Base-by-base conservation (phyloP, 2,113 vertebrate genomes). In the Neomonachus schauinslandi region DNA sequence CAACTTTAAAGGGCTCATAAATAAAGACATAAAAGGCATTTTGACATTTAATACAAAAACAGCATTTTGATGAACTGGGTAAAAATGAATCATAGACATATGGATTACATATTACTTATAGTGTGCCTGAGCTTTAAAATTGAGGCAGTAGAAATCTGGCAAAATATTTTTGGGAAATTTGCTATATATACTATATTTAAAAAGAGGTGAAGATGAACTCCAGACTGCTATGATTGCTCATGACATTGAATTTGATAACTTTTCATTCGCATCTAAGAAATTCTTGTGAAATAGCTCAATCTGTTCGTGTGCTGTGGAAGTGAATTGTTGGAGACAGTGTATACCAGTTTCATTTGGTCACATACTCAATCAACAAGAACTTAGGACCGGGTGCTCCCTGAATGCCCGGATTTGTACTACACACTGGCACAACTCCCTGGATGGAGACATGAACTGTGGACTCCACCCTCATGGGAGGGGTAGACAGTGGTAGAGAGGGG, bases 31-130 rank as follows among this genome's bases (percentile, higher is more conserved):
- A 98, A 98, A 98, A 97, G 97, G 97, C 97, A 95, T 96, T 98
- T 97, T 98, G 97, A 98, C 97, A 97, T 98, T 98, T 98, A 98
- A 97, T 98, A 97, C 83, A 81, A 97, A 98, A 98, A 96, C 96
- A 93, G 92, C 85, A 89, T 97, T 97, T 97, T 98, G 91, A 97
- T 98, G 97, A 97, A 95, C 97, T 89, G 82, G 91, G 88, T 97
- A 94, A 96, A 98, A 98, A 96, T 97, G 97, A 97, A 94, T 98
- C 97, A 80, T 19, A 97, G 97, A 98, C 98, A 98, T 98, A 98
- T 97, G 97, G 97, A 97, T 98, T 97, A 88, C 77, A 96, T 98
- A 94, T 97, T 97, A 97, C 97, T 98, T 97, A 85, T 42, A 89
- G 92, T 80, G 76, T 91, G 95, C 92, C 95, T 57, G 61, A 76